Conservation (phyloP, 2,113 vertebrate genomes). For the Pandion haliaetus region DNA sequence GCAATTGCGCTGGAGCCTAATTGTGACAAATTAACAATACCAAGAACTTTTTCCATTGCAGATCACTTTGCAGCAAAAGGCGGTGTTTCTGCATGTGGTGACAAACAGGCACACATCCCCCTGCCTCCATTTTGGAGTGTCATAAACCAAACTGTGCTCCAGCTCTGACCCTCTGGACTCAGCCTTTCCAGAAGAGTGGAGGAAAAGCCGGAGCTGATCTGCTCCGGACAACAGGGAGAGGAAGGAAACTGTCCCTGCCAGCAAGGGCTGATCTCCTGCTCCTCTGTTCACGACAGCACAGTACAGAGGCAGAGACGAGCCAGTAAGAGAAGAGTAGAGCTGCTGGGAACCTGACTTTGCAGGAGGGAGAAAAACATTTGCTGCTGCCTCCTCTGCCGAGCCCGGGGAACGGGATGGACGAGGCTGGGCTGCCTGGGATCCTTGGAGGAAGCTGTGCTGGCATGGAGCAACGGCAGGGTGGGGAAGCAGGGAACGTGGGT, state of each 20-base stretch:
- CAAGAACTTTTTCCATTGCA: not conserved
- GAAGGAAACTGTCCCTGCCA: not conserved
- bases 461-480: not conserved
- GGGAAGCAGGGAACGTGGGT: not conserved
- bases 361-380: not conserved
- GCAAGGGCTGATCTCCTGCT: not conserved
- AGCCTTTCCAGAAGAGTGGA: not conserved
- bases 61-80: not conserved
- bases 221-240: not conserved
- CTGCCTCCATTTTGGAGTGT: not conserved
- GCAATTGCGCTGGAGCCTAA: not conserved
- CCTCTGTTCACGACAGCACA: not conserved
- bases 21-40: not conserved
- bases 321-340: not conserved
- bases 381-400: not conserved
- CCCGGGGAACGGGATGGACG: not conserved
- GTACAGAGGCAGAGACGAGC: not conserved
- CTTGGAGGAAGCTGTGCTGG: not conserved
- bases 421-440: not conserved
- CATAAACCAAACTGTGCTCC: not conserved
- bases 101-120: not conserved
- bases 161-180: not conserved
- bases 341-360: not conserved
- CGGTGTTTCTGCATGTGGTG: rapidly evolving
- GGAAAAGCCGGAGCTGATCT: not conserved